phyloP scores from a whole-genome alignment of 2,888 invertebrate genomes.

The Magallana nippona region DNA sequence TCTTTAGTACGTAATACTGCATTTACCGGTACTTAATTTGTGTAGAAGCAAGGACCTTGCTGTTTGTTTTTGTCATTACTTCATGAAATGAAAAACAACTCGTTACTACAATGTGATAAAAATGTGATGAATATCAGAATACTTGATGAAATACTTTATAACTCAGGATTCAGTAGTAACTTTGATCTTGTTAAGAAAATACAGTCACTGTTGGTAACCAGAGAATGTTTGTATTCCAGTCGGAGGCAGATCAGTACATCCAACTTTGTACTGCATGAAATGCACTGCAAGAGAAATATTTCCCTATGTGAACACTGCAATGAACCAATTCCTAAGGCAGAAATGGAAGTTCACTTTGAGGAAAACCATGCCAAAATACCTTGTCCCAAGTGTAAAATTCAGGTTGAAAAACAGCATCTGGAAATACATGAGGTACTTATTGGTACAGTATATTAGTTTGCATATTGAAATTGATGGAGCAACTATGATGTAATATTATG shows the following conservation, averaged over 20 bases:
- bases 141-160: too few species aligned
- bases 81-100: too few species aligned
- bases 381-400: constrained; percentile 80
- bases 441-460: not conserved
- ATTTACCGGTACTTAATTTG: too few species aligned
- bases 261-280: constrained; percentile 87
- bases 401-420: constrained; percentile 76
- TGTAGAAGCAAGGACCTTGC: too few species aligned
- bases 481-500: too few species aligned
- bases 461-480: too few species aligned
- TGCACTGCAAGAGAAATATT: constrained; percentile 87
- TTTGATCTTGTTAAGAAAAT: not conserved
- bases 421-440: constrained; percentile 77
- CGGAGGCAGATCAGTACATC: constrained; percentile 85
- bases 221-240: constrained; percentile 81
- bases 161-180: too few species aligned
- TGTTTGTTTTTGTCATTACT: too few species aligned
- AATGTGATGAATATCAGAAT: too few species aligned
- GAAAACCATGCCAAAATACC: constrained; percentile 80
- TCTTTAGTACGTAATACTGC: too few species aligned
- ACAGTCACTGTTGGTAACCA: not conserved
- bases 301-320: constrained; percentile 85
- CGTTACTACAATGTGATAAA: too few species aligned
- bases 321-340: constrained; percentile 84
- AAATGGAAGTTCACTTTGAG: constrained; percentile 83